Evolutionary conservation across 2,113 vertebrate genomes (phyloP).

Genomic region (Melanerpes aurifrons): DNA sequence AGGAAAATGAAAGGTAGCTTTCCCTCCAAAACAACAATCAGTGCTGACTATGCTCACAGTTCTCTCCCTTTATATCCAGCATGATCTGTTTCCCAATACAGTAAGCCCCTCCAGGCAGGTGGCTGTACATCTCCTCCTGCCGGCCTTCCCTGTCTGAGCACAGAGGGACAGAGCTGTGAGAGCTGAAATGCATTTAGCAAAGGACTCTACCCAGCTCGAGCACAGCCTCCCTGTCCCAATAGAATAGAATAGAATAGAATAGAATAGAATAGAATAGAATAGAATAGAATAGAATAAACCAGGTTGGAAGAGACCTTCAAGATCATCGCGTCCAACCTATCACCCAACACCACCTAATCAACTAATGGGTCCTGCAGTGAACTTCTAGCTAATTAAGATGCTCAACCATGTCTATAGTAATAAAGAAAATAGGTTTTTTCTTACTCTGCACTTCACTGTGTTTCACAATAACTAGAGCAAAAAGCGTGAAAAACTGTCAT

Average conservation of each 20-base stretch:
- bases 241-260: no score
- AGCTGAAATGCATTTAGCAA: neutral
- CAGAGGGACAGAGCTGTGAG: neutral
- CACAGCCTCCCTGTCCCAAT: neutral
- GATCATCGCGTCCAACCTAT: no score
- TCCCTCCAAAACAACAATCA: neutral
- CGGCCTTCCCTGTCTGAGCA: neutral
- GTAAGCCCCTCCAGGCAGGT: neutral
- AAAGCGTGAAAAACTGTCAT: neutral
- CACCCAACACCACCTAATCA: no score
- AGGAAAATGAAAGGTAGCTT: neutral
- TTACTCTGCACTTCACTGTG: neutral
- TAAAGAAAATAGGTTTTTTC: neutral
- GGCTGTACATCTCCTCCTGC: neutral
- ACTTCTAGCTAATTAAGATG: neutral
- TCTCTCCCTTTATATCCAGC: neutral
- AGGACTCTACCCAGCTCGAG: neutral
- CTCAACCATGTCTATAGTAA: neutral
- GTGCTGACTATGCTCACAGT: neutral
- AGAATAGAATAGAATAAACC: no score
- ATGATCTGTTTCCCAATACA: neutral
- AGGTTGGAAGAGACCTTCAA: no score
- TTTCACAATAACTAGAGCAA: neutral
- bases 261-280: no score
- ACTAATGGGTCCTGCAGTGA: neutral